Conservation (phyloP, 2,797 vertebrate genomes). For the Danionella dracula region DNA sequence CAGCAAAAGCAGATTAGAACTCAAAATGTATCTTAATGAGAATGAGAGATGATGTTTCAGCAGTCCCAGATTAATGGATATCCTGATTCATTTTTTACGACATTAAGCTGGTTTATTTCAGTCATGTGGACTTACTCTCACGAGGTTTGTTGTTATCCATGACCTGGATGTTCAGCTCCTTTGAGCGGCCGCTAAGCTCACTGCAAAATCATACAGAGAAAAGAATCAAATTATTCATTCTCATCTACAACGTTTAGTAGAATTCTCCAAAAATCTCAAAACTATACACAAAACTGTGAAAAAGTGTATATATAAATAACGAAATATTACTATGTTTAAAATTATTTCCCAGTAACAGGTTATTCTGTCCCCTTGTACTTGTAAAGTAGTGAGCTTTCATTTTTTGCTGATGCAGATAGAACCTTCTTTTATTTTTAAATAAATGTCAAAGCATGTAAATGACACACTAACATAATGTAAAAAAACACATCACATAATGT, state of each 20-base stretch:
- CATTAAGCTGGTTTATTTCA: conserved; percentile 3
- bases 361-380: too few relatives aligned
- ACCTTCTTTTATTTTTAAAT: too few relatives aligned
- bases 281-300: too few relatives aligned
- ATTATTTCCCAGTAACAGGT: too few relatives aligned
- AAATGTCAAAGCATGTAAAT: too few relatives aligned
- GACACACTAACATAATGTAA: too few relatives aligned
- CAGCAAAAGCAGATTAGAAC: conserved; percentile 3
- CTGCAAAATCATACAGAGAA: conserved; percentile 58
- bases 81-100: not conserved
- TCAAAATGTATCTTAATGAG: not conserved
- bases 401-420: too few relatives aligned
- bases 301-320: too few relatives aligned
- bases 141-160: conserved; percentile 65
- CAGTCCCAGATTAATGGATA: conserved; percentile 26
- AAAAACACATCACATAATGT: too few relatives aligned
- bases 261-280: not conserved
- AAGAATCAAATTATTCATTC: not conserved
- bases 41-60: not conserved
- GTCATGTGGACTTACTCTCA: conserved; percentile 70
- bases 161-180: conserved; percentile 80
- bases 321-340: too few relatives aligned
- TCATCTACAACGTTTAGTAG: not conserved
- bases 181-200: conserved; percentile 90
- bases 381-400: too few relatives aligned